phyloP scores from a whole-genome alignment of 2,113 vertebrate genomes.

The Lucifuga dentata region DNA sequence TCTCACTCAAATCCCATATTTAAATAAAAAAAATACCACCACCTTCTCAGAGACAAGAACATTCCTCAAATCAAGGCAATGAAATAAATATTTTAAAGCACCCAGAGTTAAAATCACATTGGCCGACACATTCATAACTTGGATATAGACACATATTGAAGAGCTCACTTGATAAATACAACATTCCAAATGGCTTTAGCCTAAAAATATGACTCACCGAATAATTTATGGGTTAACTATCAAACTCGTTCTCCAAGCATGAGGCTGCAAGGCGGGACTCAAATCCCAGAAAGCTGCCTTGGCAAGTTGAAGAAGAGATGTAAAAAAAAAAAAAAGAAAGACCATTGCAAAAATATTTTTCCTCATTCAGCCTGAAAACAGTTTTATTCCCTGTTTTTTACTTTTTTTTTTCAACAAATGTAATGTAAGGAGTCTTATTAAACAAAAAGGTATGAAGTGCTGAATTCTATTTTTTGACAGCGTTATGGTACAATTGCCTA shows the following conservation, averaged over 20 bases:
- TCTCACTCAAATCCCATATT: constrained; percentile 3
- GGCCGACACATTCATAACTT: constrained; percentile 28
- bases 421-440: no score
- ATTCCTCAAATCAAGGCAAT: constrained; percentile 33
- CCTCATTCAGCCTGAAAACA: no score
- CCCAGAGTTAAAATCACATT: constrained; percentile 38
- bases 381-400: not conserved
- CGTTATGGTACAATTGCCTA: no score
- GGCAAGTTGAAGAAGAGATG: constrained; percentile 30
- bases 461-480: no score
- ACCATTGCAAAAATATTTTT: not conserved
- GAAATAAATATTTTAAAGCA: constrained; percentile 45
- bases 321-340: not conserved
- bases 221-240: constrained; percentile 71
- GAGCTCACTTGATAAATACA: constrained; percentile 53
- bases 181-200: constrained; percentile 52
- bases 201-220: constrained; percentile 66
- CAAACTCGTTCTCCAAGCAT: constrained; percentile 58
- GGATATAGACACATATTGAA: constrained; percentile 24
- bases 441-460: no score
- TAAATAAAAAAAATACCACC: not conserved
- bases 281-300: constrained; percentile 39
- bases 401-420: not conserved
- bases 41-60: not conserved
- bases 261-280: constrained; percentile 34